Conservation (phyloP, 2,797 vertebrate genomes). For the Erpetoichthys calabaricus region DNA sequence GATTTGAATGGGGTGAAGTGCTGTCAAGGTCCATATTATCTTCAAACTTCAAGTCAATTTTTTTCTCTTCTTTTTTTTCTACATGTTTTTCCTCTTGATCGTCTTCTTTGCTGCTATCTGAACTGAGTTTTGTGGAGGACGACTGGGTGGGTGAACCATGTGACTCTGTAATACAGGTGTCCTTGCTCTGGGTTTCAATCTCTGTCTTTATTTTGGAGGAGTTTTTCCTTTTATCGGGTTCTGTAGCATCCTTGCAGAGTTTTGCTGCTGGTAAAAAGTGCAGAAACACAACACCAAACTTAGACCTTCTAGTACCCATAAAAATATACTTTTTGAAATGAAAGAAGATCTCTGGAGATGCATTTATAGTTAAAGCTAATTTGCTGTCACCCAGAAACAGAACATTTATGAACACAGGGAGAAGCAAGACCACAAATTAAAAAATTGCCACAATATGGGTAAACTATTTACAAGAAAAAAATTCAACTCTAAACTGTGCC, state of each 20-base stretch:
- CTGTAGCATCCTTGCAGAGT: conserved; percentile 35
- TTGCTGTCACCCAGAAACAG: no score
- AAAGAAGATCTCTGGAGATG: no score
- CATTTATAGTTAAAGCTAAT: no score
- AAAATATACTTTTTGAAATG: no score
- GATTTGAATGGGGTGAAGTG: conserved; percentile 18
- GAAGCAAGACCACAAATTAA: no score
- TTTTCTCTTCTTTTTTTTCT: conserved; percentile 35
- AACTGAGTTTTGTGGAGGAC: conserved; percentile 25
- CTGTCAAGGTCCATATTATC: conserved; percentile 37
- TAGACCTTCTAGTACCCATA: no score
- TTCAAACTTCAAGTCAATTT: conserved; percentile 21
- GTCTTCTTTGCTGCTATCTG: conserved; percentile 2
- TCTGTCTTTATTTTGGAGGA: conserved; percentile 39
- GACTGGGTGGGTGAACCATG: conserved; percentile 28
- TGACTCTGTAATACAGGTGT: conserved; percentile 25
- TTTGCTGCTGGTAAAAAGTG: conserved; percentile 35
- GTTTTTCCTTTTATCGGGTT: conserved; percentile 48
- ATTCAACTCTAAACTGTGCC: not conserved
- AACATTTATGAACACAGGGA: no score
- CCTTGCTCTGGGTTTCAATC: conserved; percentile 31
- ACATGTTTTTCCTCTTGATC: conserved; percentile 29
- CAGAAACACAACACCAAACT: not conserved
- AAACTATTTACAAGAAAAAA: no score
- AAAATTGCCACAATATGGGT: no score